Evolutionary conservation across 2,113 vertebrate genomes (phyloP).

Genomic region (Macrotus californicus): DNA sequence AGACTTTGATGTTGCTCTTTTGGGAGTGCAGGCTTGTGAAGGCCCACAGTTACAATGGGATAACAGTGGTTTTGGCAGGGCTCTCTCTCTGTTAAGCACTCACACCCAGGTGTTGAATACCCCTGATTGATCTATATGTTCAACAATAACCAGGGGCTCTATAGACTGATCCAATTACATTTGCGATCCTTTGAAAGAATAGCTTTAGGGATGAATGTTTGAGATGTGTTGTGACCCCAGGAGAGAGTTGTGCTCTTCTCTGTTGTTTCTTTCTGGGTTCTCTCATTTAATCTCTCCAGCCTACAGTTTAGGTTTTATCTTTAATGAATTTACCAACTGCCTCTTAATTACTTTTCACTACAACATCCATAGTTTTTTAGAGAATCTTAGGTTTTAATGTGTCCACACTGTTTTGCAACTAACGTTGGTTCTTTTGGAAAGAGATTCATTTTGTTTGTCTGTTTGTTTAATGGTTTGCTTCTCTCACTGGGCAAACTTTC

Average conservation of each 20-base stretch:
- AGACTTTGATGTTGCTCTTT: not conserved
- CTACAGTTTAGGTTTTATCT: not conserved
- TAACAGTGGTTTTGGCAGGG: not conserved
- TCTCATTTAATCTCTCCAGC: not conserved
- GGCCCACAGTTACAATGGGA: not conserved
- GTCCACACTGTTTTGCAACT: not conserved
- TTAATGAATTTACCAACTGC: not conserved
- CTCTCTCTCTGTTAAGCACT: not conserved
- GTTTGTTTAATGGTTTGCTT: not conserved
- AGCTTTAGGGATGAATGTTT: not conserved
- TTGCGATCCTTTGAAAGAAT: not conserved
- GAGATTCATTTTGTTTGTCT: not conserved
- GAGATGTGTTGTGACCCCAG: not conserved
- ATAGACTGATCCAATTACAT: not conserved
- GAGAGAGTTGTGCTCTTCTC: not conserved
- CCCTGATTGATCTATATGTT: not conserved
- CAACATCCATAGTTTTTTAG: not conserved
- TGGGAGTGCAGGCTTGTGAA: not conserved
- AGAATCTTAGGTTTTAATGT: not conserved
- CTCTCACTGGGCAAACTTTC: not conserved
- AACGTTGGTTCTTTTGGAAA: not conserved
- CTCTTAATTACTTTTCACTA: not conserved
- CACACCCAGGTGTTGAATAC: not conserved
- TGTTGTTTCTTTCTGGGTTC: not conserved
- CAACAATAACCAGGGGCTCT: not conserved